A percentile compares a stretch with the other conserved stretches of the same genome.
These are phyloP conservation scores for Apolygus lucorum DNA, from an alignment of 1,140 invertebrate genomes.

Conservation along the genomic window DNA sequence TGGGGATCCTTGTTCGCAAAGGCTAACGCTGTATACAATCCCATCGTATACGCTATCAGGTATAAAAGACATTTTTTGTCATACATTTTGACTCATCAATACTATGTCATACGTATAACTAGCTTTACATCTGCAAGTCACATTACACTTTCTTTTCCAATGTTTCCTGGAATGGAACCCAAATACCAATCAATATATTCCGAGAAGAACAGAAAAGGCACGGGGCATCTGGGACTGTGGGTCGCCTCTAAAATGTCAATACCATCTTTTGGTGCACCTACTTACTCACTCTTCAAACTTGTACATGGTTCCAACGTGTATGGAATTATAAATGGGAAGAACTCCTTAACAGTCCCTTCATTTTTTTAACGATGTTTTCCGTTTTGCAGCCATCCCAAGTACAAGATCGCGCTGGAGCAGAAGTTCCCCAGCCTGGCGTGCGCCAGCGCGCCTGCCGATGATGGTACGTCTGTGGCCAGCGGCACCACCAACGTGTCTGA, in stretches of 20 bases:
- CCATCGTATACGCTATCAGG: conserved; percentile 75
- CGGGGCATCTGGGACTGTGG: too few relatives aligned
- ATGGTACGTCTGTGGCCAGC: conserved; percentile 25
- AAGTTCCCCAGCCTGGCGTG: conserved; percentile 50
- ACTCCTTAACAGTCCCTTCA: too few relatives aligned
- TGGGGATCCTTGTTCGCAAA: conserved; percentile 73
- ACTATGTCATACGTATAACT: too few relatives aligned
- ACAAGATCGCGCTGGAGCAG: conserved; percentile 57
- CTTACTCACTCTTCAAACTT: neutral
- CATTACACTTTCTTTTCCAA: too few relatives aligned
- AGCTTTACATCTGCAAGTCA: too few relatives aligned
- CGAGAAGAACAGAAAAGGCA: too few relatives aligned
- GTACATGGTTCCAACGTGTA: neutral
- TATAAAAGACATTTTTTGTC: too few relatives aligned
- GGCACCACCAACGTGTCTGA: conserved; percentile 31
- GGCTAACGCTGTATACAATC: conserved; percentile 69
- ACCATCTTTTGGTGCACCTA: too few relatives aligned
- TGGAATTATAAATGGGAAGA: neutral
- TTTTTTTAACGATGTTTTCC: conserved; percentile 11
- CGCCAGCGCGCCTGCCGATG: conserved; percentile 23
- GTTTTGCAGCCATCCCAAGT: conserved; percentile 61
- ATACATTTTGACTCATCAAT: too few relatives aligned
- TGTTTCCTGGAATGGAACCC: too few relatives aligned
- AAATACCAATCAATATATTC: too few relatives aligned
- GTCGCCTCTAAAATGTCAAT: too few relatives aligned